Conservation (phyloP, 2,113 vertebrate genomes). For the Tragelaphus buxtoni region DNA sequence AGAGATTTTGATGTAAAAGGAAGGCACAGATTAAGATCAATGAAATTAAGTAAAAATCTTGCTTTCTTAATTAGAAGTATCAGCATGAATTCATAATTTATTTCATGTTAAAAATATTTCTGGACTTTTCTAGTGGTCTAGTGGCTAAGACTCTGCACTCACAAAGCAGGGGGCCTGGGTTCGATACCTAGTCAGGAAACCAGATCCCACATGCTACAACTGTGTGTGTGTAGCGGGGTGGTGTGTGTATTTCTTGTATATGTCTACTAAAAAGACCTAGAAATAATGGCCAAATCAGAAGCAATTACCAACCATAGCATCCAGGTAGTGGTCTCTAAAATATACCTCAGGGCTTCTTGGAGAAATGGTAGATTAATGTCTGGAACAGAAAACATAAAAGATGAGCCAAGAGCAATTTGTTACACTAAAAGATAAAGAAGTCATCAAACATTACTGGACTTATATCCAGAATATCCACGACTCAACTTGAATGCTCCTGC, state of each 20-base stretch:
- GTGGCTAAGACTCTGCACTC: neutral
- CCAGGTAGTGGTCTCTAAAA: neutral
- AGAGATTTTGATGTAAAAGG: neutral
- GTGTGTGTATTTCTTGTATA: neutral
- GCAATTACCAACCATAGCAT: neutral
- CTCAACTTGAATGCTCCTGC: neutral
- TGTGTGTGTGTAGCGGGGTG: neutral
- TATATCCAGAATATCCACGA: neutral
- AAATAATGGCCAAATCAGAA: slow-evolving; percentile 13
- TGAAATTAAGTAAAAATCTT: neutral
- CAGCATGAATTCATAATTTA: neutral
- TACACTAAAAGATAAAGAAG: neutral
- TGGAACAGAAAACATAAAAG: neutral
- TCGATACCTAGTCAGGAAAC: neutral
- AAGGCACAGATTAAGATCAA: neutral
- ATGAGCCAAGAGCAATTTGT: neutral
- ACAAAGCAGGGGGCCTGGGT: neutral
- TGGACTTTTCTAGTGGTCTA: neutral
- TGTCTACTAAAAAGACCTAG: neutral
- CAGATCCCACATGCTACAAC: neutral
- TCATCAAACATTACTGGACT: neutral
- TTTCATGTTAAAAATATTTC: neutral
- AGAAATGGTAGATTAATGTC: neutral
- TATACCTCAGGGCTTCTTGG: neutral
- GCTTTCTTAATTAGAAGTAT: neutral